Base-by-base conservation (phyloP, 2,113 vertebrate genomes). In the Xiphias gladius region DNA sequence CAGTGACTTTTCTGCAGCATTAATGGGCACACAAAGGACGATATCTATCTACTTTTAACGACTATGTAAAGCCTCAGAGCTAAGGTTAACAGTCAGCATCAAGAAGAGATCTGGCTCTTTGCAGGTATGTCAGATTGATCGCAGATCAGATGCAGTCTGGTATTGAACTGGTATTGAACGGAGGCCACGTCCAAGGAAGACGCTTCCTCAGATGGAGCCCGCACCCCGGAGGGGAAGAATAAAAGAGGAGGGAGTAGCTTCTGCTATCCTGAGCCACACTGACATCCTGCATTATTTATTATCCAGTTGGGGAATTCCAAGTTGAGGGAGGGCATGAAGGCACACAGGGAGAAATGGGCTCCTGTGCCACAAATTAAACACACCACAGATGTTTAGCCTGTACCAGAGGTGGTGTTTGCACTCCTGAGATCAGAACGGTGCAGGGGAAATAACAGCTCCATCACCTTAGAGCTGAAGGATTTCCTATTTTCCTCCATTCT, bases 241-340 rank as follows among this genome's bases (percentile, higher is more conserved):
- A 64, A 62, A 62, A 71, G 66, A 54, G 22, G 35, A 70, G 54
- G 68, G 48, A 64, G 71, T 4, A 13, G 76, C 43, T 64, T 35
- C 43, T 62, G 61, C 62, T 80, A 28, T 57, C 50, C 66, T 59
- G 20, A 84, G 70, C 54, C 26, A n/a, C 43, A 26, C 65, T 58
- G 75, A 69, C 80, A 71, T 57, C 35, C 54, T 86, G 76, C 70
- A 81, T 90, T 89, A 93, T 89, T 81, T 85, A 93, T 91, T 35
- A 24, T 59, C 17, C 64, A 50, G 82, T 37, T 48, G 65, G 86
- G 85, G 74, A 79, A 80, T 82, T 78, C 85, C 80, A 46, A 26
- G 68, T 54, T 50, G 35, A 76, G 82, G n/a, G 77, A 62, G 61
- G 46, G 64, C 43, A 20, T 39, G 26, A 46, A 76, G 66, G n/a